These are phyloP conservation scores for Palaemon carinicauda DNA, from an alignment of 1,140 invertebrate species.

Conservation along the genomic window DNA sequence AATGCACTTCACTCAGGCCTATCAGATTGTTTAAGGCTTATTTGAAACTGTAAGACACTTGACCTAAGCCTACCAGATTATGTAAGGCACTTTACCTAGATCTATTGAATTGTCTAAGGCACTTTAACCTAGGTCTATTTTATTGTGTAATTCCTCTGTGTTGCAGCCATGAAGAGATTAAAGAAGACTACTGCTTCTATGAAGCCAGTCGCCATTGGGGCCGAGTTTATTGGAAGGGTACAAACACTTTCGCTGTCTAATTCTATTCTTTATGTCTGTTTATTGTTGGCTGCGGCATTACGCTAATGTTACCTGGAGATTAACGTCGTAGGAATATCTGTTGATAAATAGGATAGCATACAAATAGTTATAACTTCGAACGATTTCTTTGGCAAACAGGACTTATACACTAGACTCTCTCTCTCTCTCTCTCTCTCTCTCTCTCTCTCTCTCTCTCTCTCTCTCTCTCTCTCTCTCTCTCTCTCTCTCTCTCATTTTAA, in stretches of 20 bases:
- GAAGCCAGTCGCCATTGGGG: constrained; percentile 38
- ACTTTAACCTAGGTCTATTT: background rate
- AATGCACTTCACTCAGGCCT: no score
- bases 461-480: background rate
- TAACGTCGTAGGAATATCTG: background rate
- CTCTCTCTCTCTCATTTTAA: no score
- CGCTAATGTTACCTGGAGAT: background rate
- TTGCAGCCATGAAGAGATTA: constrained; percentile 13
- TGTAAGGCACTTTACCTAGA: no score
- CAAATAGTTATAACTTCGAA: background rate
- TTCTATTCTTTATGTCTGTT: background rate
- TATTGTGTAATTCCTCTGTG: background rate
- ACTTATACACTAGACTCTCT: background rate
- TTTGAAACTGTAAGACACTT: no score
- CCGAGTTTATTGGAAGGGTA: constrained; percentile 47
- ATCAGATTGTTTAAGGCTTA: no score
- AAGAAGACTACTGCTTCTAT: constrained; percentile 16
- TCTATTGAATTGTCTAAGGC: background rate
- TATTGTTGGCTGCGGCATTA: no score
- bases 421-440: background rate
- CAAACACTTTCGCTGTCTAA: background rate
- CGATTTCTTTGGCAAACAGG: background rate
- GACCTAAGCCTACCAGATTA: no score
- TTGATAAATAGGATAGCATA: background rate
- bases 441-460: background rate